These are phyloP conservation scores for Rhinolophus sinicus DNA, from an alignment of 2,113 vertebrate genomes.

Conservation along the genomic window DNA sequence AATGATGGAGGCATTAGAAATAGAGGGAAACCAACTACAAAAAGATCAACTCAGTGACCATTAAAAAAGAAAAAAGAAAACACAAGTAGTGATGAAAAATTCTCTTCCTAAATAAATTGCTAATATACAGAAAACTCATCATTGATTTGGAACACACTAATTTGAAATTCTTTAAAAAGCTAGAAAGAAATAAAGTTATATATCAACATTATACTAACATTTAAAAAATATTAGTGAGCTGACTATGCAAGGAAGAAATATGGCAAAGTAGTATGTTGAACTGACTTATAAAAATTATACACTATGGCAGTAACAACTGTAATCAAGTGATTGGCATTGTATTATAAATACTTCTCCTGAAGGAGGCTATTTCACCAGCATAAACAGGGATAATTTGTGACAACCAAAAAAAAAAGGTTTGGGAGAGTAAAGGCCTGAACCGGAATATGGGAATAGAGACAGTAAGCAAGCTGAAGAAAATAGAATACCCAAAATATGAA, in stretches of 20 bases:
- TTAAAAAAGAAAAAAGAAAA: not conserved
- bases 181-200: not conserved
- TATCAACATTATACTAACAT: constrained; percentile 34
- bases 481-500: too few species aligned
- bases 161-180: constrained; percentile 31
- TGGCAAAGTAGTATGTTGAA: not conserved
- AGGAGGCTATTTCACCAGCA: too few species aligned
- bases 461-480: too few species aligned
- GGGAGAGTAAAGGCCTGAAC: too few species aligned
- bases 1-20: constrained; percentile 45
- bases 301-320: not conserved
- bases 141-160: constrained; percentile 34
- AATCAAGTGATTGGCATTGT: constrained; percentile 53
- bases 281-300: constrained; percentile 35
- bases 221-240: not conserved
- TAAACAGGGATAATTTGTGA: too few species aligned
- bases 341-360: constrained; percentile 22
- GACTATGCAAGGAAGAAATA: constrained; percentile 8
- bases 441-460: too few species aligned
- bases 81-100: not conserved
- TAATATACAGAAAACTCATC: constrained; percentile 12
- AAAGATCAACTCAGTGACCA: not conserved
- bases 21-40: not conserved
- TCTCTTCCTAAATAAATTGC: constrained; percentile 27
- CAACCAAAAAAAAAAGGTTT: too few species aligned